Evolutionary conservation across 2,113 vertebrate genomes (phyloP).

Genomic region (Alectura lathami): DNA sequence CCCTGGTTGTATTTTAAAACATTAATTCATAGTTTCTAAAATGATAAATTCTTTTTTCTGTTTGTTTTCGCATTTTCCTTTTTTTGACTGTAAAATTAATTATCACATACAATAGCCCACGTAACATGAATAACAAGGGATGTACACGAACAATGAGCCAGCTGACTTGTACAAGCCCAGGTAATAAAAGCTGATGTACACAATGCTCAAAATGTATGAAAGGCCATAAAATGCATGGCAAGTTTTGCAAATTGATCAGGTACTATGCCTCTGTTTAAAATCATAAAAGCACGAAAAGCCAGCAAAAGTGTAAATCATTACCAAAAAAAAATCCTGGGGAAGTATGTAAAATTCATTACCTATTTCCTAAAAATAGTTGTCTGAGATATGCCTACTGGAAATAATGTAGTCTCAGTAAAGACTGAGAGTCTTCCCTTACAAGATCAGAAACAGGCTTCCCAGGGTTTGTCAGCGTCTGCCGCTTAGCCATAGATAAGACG

Average conservation of each 20-base stretch:
- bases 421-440: background rate
- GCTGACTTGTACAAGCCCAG: background rate
- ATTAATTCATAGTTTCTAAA: background rate
- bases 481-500: rapidly evolving
- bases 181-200: background rate
- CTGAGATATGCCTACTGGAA: background rate
- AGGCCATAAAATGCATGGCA: background rate
- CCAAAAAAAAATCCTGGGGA: background rate
- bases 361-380: background rate
- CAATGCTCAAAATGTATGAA: background rate
- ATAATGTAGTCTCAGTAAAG: background rate
- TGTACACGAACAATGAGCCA: background rate
- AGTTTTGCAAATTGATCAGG: background rate
- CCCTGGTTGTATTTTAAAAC: background rate
- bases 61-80: background rate
- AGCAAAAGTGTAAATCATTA: background rate
- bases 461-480: background rate
- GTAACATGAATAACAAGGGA: background rate
- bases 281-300: background rate
- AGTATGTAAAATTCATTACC: background rate
- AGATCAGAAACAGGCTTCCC: background rate
- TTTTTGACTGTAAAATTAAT: background rate
- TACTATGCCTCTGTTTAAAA: background rate
- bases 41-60: background rate
- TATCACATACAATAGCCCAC: background rate